Percentiles rank a stretch among this genome's conserved stretches.
These are phyloP conservation scores for Acleris emargana DNA, from an alignment of 2,888 invertebrate species.

Conservation along the genomic window DNA sequence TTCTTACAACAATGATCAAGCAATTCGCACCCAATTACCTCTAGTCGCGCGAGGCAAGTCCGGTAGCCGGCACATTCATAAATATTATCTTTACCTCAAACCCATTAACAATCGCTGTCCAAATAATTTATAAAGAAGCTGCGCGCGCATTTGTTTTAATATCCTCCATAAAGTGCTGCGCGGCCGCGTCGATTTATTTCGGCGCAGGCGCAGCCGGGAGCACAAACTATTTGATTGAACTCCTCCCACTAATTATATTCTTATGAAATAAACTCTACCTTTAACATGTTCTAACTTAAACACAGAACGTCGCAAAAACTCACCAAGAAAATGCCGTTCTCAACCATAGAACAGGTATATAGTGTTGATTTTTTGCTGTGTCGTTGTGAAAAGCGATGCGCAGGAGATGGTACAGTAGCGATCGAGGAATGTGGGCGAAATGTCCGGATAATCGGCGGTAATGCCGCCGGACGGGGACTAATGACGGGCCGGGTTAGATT, in stretches of 20 bases:
- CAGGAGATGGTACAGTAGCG: slow-evolving; percentile 45
- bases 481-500: slow-evolving; percentile 28
- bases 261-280: slow-evolving; percentile 79
- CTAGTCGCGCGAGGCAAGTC: slow-evolving; percentile 9
- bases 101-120: slow-evolving; percentile 17
- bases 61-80: slow-evolving; percentile 22
- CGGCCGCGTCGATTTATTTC: slow-evolving; percentile 36
- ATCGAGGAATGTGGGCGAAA: slow-evolving; percentile 43
- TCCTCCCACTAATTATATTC: slow-evolving; percentile 83
- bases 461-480: slow-evolving; percentile 37
- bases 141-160: slow-evolving; percentile 37
- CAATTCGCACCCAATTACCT: background rate
- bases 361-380: background rate
- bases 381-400: slow-evolving; percentile 42
- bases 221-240: slow-evolving; percentile 74
- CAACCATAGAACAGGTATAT: slow-evolving; percentile 17
- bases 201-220: slow-evolving; percentile 45
- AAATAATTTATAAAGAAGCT: slow-evolving; percentile 29
- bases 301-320: slow-evolving; percentile 40
- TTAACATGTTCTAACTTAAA: slow-evolving; percentile 54
- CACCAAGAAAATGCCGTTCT: background rate
- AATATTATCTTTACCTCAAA: slow-evolving; percentile 26
- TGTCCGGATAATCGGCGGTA: slow-evolving; percentile 45
- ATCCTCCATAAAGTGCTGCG: slow-evolving; percentile 33
- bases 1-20: too few relatives aligned